Evolutionary conservation across 1,140 invertebrate genomes (phyloP).

Genomic region (Oedothorax gibbosus): DNA sequence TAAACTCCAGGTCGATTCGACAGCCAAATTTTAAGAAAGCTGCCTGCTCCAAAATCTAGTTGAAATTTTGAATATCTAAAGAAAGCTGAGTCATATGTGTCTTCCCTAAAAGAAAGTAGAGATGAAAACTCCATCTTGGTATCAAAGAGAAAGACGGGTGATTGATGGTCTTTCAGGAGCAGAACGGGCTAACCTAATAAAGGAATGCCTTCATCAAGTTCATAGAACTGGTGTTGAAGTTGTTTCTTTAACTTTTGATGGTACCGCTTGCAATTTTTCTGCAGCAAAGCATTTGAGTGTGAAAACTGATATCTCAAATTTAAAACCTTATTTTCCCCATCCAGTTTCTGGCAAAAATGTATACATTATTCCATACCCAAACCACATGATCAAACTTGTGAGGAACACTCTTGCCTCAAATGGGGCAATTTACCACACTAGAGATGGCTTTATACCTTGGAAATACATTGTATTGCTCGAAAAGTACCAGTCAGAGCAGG

Average conservation of each 20-base stretch:
- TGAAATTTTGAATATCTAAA: no score
- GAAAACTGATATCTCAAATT: no score
- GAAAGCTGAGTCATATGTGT: no score
- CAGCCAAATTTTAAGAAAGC: no score
- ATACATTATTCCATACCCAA: background rate
- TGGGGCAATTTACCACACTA: background rate
- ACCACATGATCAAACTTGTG: background rate
- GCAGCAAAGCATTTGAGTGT: background rate
- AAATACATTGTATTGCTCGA: background rate
- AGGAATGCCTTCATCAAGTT: background rate
- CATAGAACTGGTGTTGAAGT: constrained; percentile 11
- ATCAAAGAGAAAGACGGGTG: no score
- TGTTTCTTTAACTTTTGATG: background rate
- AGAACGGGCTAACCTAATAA: constrained; percentile 7
- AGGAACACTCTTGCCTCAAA: background rate
- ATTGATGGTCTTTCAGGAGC: background rate
- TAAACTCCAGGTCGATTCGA: background rate
- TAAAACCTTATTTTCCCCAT: background rate
- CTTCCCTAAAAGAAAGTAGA: no score
- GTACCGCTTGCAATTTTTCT: background rate
- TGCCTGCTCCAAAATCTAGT: no score
- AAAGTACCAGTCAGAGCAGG: constrained; percentile 9
- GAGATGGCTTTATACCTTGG: background rate
- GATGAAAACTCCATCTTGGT: no score
- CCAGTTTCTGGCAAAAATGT: background rate